phyloP scores from a whole-genome alignment of 2,113 vertebrate genomes.

The Hystrix cristata region DNA sequence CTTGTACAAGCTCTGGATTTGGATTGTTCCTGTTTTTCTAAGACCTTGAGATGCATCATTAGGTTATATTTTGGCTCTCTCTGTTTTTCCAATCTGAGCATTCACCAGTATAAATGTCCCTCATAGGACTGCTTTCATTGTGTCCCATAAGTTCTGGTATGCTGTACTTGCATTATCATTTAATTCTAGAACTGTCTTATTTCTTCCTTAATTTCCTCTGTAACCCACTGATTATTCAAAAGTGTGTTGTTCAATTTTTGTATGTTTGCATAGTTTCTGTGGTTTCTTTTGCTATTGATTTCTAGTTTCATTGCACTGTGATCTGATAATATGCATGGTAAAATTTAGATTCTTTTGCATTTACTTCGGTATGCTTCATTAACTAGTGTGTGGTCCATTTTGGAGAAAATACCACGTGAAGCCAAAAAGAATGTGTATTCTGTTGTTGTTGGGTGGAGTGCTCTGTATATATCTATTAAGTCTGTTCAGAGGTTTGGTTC shows the following conservation, averaged over 20 bases:
- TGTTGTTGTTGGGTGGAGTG: not conserved
- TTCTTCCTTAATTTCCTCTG: not conserved
- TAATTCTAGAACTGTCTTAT: not conserved
- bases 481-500: not conserved
- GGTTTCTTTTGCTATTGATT: not conserved
- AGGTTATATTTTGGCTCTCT: not conserved
- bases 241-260: not conserved
- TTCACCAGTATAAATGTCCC: not conserved
- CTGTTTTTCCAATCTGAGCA: not conserved
- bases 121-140: not conserved
- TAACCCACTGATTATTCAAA: not conserved
- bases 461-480: not conserved
- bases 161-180: not conserved
- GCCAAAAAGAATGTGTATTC: not conserved
- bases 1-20: not conserved
- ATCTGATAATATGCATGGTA: not conserved
- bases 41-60: not conserved
- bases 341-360: not conserved
- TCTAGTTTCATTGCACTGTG: not conserved
- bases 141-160: not conserved
- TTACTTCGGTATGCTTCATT: not conserved
- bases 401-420: not conserved
- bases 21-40: not conserved
- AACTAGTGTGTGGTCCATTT: not conserved
- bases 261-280: not conserved